Conservation (phyloP, 1,140 invertebrate species). For the Camponotus floridanus region DNA sequence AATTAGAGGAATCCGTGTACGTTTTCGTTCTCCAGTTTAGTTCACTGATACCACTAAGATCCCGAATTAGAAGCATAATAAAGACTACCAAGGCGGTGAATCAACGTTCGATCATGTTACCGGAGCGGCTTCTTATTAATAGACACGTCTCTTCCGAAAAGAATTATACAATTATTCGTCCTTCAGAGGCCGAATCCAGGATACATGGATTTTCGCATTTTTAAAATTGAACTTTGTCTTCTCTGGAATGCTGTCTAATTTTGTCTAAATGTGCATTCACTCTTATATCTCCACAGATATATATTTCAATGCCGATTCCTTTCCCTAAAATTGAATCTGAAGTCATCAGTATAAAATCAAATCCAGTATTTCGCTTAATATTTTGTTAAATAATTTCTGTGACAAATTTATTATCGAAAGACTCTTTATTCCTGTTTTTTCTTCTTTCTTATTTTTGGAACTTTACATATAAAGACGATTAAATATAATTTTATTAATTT, state of each 20-base stretch:
- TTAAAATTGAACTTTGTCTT: not conserved
- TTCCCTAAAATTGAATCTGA: not conserved
- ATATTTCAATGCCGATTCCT: not conserved
- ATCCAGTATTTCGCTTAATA: slow-evolving; percentile 11
- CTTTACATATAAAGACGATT: not conserved
- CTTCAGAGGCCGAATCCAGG: not conserved
- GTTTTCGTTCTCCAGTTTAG: slow-evolving; percentile 39
- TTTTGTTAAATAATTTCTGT: not conserved
- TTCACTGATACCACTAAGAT: slow-evolving; percentile 43
- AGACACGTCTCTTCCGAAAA: slow-evolving; percentile 21
- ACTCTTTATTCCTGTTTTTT: not conserved
- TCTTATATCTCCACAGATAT: slow-evolving; percentile 7
- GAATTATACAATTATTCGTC: slow-evolving; percentile 29
- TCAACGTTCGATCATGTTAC: slow-evolving; percentile 64
- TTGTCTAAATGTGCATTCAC: slow-evolving; percentile 1
- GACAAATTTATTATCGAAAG: not conserved
- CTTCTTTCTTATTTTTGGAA: not conserved
- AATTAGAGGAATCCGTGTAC: slow-evolving; percentile 17
- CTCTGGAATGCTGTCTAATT: slow-evolving; percentile 30
- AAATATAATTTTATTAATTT: not conserved
- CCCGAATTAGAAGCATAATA: slow-evolving; percentile 61
- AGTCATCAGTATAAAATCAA: not conserved
- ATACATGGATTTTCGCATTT: not conserved
- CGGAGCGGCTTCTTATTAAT: slow-evolving; percentile 50
- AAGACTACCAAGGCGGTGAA: slow-evolving; percentile 46